These are phyloP conservation scores for Syrrhaptes paradoxus DNA, from an alignment of 2,113 vertebrate genomes.

Conservation along the genomic window DNA sequence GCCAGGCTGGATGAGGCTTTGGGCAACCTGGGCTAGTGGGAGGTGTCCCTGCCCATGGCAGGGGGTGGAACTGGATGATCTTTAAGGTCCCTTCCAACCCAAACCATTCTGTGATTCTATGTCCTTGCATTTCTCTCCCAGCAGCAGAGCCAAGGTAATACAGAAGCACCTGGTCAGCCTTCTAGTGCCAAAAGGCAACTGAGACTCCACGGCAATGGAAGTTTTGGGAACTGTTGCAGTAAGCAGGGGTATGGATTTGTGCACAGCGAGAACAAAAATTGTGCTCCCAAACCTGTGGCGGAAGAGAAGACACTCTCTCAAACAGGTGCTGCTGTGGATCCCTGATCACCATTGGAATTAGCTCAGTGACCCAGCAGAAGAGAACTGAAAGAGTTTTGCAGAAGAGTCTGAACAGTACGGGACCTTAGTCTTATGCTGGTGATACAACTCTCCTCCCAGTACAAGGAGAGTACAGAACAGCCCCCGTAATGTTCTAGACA, in stretches of 20 bases:
- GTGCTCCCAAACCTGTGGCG: not conserved
- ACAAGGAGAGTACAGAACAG: not conserved
- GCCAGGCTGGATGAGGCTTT: no score
- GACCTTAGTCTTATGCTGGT: not conserved
- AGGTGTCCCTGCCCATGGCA: no score
- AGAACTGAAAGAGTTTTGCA: not conserved
- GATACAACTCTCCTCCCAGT: not conserved
- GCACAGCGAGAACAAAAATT: not conserved
- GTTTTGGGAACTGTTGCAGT: not conserved
- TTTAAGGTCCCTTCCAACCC: no score
- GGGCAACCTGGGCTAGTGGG: no score
- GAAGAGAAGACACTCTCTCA: not conserved
- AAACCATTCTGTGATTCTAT: no score
- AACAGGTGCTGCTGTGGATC: not conserved
- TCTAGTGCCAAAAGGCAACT: not conserved
- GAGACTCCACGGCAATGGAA: not conserved
- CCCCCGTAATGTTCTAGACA: not conserved
- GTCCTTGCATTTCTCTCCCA: not conserved
- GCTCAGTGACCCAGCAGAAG: not conserved
- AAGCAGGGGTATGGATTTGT: not conserved
- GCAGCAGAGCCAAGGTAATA: not conserved
- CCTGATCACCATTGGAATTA: not conserved
- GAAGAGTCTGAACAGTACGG: not conserved
- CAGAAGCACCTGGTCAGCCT: not conserved
- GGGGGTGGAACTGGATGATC: no score